Percentiles rank a stretch among this genome's conserved stretches.
Conservation (phyloP, 1,140 invertebrate species). For the Paralvinella palmiformis region DNA sequence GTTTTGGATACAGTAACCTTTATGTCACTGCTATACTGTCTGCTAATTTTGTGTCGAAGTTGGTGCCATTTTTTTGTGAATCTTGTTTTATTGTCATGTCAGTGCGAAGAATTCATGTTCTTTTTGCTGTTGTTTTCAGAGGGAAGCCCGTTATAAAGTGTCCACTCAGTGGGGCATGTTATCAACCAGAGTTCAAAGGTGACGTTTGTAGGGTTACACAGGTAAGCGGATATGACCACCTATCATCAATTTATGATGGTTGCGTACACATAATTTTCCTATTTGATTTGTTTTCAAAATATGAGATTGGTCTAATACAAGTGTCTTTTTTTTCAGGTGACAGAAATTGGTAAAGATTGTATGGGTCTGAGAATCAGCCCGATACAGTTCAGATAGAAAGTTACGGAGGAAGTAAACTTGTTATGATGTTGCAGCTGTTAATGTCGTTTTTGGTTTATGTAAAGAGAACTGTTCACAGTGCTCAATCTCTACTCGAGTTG, state of each 20-base stretch:
- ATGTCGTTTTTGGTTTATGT: too few relatives aligned
- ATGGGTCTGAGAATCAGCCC: constrained; percentile 79
- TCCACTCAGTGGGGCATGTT: constrained; percentile 85
- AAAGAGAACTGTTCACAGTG: too few relatives aligned
- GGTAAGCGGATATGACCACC: constrained; percentile 27
- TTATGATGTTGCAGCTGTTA: not conserved
- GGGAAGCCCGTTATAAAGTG: constrained; percentile 94
- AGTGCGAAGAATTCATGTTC: not conserved
- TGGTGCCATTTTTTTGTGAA: not conserved
- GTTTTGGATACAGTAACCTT: not conserved
- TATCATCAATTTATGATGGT: too few relatives aligned
- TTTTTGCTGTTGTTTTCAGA: constrained; percentile 29
- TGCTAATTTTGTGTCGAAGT: not conserved
- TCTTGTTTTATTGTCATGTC: not conserved
- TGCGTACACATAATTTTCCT: too few relatives aligned
- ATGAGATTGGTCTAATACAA: not conserved
- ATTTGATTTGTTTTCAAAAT: not conserved
- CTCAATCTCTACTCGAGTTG: too few relatives aligned
- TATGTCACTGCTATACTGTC: not conserved
- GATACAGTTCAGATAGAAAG: constrained; percentile 45
- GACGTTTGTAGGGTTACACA: constrained; percentile 65
- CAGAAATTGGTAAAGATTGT: constrained; percentile 84
- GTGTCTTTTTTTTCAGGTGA: constrained; percentile 64
- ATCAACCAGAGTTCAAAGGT: constrained; percentile 80
- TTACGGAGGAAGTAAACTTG: not conserved